These are phyloP conservation scores for Malacoctenus gilli DNA, from an alignment of 2,797 vertebrate genomes.

Conservation along the genomic window DNA sequence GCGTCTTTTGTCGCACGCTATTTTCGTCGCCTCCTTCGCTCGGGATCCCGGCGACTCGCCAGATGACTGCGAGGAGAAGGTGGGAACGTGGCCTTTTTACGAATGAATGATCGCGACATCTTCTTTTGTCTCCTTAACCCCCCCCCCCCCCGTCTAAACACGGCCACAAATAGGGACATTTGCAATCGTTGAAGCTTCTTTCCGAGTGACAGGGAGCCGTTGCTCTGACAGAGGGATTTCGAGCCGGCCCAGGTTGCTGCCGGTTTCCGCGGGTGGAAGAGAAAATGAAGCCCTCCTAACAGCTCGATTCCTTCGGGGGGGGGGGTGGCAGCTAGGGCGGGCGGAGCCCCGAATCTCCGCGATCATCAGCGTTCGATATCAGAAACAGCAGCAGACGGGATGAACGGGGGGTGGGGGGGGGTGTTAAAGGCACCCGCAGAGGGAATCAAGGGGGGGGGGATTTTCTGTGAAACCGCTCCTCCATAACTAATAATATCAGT, in stretches of 20 bases:
- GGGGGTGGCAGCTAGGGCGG: conserved; percentile 9
- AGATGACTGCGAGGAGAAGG: too few species aligned
- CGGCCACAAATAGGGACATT: conserved; percentile 1
- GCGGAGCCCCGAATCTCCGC: conserved; percentile 10
- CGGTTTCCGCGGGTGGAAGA: conserved; percentile 1
- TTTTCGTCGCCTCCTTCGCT: too few species aligned
- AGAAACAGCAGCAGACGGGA: conserved; percentile 33
- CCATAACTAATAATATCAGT: conserved; percentile 57
- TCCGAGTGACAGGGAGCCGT: conserved; percentile 7
- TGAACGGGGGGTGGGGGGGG: conserved; percentile 37
- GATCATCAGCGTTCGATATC: conserved; percentile 35
- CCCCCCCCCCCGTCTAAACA: too few species aligned
- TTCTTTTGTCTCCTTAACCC: background rate
- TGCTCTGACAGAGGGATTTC: background rate
- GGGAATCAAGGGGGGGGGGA: conserved; percentile 53
- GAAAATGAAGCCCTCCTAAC: background rate
- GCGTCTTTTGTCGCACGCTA: background rate
- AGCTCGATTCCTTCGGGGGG: conserved; percentile 10
- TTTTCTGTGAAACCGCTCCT: conserved; percentile 44
- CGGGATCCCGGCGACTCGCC: too few species aligned
- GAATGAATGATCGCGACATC: conserved; percentile 2
- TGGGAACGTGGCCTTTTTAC: conserved; percentile 10
- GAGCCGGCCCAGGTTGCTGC: background rate
- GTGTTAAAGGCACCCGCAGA: conserved; percentile 35
- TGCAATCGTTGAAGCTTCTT: background rate